Base-by-base conservation (phyloP, 2,113 vertebrate species). In the Gadus macrocephalus region DNA sequence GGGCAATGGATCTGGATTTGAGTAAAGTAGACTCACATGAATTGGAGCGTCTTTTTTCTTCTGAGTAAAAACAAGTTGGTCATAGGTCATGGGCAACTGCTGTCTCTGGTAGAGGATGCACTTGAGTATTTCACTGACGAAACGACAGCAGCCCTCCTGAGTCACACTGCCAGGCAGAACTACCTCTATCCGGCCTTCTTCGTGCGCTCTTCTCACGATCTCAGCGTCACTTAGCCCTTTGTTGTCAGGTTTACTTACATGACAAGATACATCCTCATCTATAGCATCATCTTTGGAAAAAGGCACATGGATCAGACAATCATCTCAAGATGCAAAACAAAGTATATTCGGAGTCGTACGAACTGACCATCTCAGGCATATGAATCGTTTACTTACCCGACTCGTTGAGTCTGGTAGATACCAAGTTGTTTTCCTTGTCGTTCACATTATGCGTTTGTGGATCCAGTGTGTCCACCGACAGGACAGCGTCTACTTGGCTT, bases 51-150 rank as follows among this genome's bases (percentile, higher is more conserved):
- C 86, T 25, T 84, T 82, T 74, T 86, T 92, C 64, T 88, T 91
- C 80, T 91, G 94, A 70, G 95, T 95, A 78, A 85, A 91, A 5
- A 91, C 85, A 16, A 98, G 92, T 79, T 98, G 95, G 69, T 97
- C 94, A 15, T 96, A 99, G 0, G 95, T 96, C 90, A 97, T 93
- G 49, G 96, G 97, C 1, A 99, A 92, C 73, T 99, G 97, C 74
- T 97, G 95, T 56, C 96, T 91, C 84, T 98, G 96, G 85, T 97
- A 93, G 72, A 98, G 91, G 71, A 98, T 82, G 70, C 95, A 96
- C 80, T 98, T 98, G 17, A 98, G 89, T 25, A 98, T 91, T 83
- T 98, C 96, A 15, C 94, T 95, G 53, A 95, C 93, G 15, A 98
- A 95, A 17, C 89, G 90, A 81, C 92, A 96, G 84, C 95, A 96